Evolutionary conservation across 2,888 invertebrate genomes (phyloP).

Genomic region (Cryptocheilus praepositus): DNA sequence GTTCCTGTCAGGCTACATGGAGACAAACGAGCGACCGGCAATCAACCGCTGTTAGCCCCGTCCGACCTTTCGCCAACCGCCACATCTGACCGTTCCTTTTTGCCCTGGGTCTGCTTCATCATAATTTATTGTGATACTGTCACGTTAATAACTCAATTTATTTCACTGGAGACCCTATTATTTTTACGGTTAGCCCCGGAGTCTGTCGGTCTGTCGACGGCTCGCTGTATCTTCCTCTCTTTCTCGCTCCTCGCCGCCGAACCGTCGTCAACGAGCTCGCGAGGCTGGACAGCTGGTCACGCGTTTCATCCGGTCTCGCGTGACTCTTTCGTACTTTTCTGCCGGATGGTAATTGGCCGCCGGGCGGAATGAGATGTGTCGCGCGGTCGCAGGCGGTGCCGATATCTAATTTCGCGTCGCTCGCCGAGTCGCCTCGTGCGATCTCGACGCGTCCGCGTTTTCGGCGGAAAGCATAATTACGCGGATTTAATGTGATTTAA

Average conservation of each 20-base stretch:
- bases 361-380: not conserved
- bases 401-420: no score
- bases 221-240: not conserved
- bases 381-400: no score
- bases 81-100: constrained; percentile 69
- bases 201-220: constrained; percentile 37
- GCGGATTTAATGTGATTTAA: no score
- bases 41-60: constrained; percentile 73
- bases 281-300: constrained; percentile 39
- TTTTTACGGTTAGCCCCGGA: constrained; percentile 59
- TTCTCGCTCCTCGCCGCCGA: not conserved
- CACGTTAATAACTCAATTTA: constrained; percentile 75
- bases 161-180: constrained; percentile 71
- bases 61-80: constrained; percentile 72
- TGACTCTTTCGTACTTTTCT: constrained; percentile 20
- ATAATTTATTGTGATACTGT: constrained; percentile 74
- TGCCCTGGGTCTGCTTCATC: constrained; percentile 71
- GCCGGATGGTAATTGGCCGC: not conserved
- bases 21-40: constrained; percentile 74
- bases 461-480: no score
- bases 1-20: constrained; percentile 72
- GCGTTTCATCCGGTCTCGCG: constrained; percentile 40
- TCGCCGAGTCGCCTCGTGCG: no score
- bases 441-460: no score
- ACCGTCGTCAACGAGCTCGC: constrained; percentile 29